These are phyloP conservation scores for Galemys pyrenaicus DNA, from an alignment of 2,113 vertebrate genomes.

Conservation along the genomic window DNA sequence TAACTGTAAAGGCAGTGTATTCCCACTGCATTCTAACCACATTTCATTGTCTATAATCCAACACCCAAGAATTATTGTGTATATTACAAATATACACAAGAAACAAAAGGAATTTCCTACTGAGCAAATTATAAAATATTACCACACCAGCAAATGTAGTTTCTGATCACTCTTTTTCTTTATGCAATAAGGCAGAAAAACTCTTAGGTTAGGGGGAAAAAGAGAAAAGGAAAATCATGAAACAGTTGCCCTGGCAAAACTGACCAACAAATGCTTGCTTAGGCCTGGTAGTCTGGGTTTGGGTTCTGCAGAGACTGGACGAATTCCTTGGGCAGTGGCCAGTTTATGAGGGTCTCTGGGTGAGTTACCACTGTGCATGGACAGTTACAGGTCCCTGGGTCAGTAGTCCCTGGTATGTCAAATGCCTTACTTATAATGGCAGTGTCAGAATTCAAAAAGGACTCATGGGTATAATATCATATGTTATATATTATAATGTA, in stretches of 20 bases:
- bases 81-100: background rate
- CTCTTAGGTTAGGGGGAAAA: background rate
- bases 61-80: background rate
- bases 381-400: background rate
- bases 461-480: background rate
- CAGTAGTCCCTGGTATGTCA: accelerated
- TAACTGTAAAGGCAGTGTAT: background rate
- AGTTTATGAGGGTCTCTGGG: background rate
- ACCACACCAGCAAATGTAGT: background rate
- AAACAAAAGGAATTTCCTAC: background rate
- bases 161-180: background rate
- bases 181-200: constrained; percentile 10
- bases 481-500: no score
- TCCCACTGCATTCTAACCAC: background rate
- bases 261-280: background rate
- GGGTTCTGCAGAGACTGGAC: background rate
- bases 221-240: background rate
- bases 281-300: background rate
- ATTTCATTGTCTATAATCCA: background rate
- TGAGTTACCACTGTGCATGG: background rate
- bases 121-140: background rate
- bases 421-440: background rate
- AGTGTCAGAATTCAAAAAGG: background rate
- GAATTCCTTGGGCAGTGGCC: accelerated
- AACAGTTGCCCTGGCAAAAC: background rate